Evolutionary conservation across 1,140 invertebrate species (phyloP), one percentile per base, ranked within the genome.

Genomic region (Paraescarpia echinospica): DNA sequence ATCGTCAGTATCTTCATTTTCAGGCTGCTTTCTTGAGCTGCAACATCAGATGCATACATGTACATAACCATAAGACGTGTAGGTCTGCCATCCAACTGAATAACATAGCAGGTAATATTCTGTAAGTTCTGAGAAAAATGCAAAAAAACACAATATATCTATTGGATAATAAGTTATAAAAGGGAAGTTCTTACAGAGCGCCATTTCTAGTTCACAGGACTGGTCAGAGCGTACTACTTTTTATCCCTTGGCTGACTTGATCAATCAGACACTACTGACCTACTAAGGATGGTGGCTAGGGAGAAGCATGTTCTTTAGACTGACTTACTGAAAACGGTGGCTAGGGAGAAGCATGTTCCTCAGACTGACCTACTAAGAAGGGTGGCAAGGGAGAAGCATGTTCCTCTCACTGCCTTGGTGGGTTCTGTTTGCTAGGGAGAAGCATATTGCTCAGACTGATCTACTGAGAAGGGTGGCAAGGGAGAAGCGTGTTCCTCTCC

Each of bases 401-500:
- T 94, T 48, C 91, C 92, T n/a, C 41, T 93, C 59, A 94, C 97
- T 95, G 98, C 98, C 95, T 98, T 91, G 97, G 97, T 94, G 97
- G 97, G 18, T 97, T 96, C n/a, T 97, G 97, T 94, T 98, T 97
- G 95, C 98, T 98, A 34, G 98, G 96, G 95, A n/a, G n/a, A n/a
- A n/a, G n/a, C n/a, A n/a, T n/a, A n/a, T n/a, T 95, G 94, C 92
- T 93, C 93, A 41, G 33, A 89, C 41, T 89, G 96, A 98, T 97
- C 97, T 98, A 97, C 98, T 98, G 94, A 99, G 98, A 90, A 99
- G 96, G 9, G 98, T 98, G 14, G 97, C 97, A 92, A 98, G 97
- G 12, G 98, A 98, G 96, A 98, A 98, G 94, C 97, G 97, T 14
- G 97, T 94, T 48, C 92, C 92, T 35, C 41, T 93, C 77, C 94